Percentiles rank a stretch among this genome's conserved stretches.
Evolutionary conservation across 2,888 invertebrate genomes (phyloP).

Genomic region (Alitta virens): DNA sequence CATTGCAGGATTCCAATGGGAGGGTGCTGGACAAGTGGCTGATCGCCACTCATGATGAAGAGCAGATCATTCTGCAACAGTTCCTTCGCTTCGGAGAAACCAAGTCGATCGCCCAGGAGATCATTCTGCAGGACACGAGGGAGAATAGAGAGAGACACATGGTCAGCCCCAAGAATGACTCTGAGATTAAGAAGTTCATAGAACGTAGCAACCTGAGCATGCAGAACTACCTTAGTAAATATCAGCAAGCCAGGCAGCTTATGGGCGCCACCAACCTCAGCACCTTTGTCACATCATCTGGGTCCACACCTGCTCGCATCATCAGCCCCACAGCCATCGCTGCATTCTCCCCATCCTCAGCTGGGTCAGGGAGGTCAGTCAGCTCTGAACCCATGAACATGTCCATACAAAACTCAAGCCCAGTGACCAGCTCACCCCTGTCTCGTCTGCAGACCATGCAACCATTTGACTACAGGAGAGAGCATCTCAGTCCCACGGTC

Average conservation of each 20-base stretch:
- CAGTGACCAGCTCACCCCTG: constrained; percentile 70
- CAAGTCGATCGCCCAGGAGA: constrained; percentile 74
- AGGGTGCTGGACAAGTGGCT: constrained; percentile 84
- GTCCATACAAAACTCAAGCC: constrained; percentile 52
- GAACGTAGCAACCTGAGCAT: constrained; percentile 38
- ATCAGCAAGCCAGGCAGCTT: constrained; percentile 10
- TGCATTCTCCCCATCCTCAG: constrained; percentile 1
- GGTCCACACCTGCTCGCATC: not conserved
- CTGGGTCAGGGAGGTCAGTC: not conserved
- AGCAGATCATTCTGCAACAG: constrained; percentile 86
- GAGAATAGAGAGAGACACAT: constrained; percentile 27
- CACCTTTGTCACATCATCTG: not conserved
- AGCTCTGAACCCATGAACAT: not conserved
- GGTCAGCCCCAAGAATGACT: constrained; percentile 12
- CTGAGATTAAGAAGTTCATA: constrained; percentile 21
- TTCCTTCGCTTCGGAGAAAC: constrained; percentile 88
- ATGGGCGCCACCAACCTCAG: not conserved
- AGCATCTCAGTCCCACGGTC: constrained; percentile 17
- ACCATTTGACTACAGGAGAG: constrained; percentile 80
- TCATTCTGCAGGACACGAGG: constrained; percentile 58
- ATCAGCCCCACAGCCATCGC: constrained; percentile 6
- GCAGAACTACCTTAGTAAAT: constrained; percentile 47
- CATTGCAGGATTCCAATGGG: constrained; percentile 74
- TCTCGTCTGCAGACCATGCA: constrained; percentile 92
- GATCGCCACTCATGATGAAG: constrained; percentile 82